Percentiles rank a stretch among this genome's conserved stretches.
Evolutionary conservation across 2,888 invertebrate species (phyloP).

Genomic region (Portevinia maculata): DNA sequence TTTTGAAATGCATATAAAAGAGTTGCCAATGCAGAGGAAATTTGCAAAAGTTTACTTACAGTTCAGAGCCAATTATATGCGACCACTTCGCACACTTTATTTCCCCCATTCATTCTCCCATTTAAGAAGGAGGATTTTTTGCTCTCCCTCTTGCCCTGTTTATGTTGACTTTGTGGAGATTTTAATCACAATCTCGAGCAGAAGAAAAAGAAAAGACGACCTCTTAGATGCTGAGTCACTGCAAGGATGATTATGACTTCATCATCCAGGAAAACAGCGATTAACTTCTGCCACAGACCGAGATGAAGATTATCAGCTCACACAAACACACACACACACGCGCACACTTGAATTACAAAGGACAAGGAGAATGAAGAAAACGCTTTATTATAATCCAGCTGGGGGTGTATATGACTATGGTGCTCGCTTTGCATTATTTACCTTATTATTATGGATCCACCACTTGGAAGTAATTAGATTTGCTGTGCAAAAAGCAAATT

Average conservation of each 20-base stretch:
- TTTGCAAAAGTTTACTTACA: background rate
- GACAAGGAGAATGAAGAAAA: constrained; percentile 15
- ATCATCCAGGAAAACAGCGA: constrained; percentile 72
- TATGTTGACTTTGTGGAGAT: constrained; percentile 67
- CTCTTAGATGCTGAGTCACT: constrained; percentile 60
- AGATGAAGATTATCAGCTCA: constrained; percentile 53
- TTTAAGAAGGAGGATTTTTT: background rate
- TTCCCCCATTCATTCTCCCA: background rate
- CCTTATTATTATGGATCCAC: constrained; percentile 69
- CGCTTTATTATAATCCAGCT: constrained; percentile 42
- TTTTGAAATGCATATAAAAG: too few species aligned
- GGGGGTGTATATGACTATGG: constrained; percentile 1
- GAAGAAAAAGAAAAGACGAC: constrained; percentile 25
- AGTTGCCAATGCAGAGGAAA: too few species aligned
- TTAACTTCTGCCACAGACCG: constrained; percentile 61
- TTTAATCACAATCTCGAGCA: constrained; percentile 63
- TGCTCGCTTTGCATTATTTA: constrained; percentile 66
- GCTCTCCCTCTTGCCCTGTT: constrained; percentile 15
- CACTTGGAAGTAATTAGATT: constrained; percentile 73
- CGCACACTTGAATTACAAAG: background rate
- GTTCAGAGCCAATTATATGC: background rate
- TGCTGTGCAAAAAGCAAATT: constrained; percentile 57
- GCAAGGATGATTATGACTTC: constrained; percentile 64
- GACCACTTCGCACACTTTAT: background rate
- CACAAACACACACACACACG: constrained; percentile 10